Conservation (phyloP, 2,888 invertebrate genomes). For the Meteorus colon region DNA sequence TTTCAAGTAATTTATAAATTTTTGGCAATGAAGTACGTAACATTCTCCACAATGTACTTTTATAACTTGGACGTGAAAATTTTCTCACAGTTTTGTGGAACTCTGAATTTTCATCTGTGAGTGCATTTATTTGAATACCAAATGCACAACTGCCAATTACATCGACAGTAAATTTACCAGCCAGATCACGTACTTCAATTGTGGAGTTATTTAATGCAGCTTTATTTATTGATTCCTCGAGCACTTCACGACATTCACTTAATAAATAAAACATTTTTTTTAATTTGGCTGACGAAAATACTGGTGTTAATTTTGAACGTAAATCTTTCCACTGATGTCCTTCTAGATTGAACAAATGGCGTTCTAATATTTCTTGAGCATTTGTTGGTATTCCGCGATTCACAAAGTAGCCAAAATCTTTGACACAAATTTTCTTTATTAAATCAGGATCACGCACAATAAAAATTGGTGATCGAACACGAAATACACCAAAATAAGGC, state of each 20-base stretch:
- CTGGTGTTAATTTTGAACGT: constrained; percentile 73
- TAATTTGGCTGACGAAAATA: constrained; percentile 75
- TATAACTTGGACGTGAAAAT: constrained; percentile 68
- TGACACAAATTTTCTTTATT: constrained; percentile 63
- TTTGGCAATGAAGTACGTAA: constrained; percentile 64
- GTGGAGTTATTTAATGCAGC: constrained; percentile 36
- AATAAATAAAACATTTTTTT: constrained; percentile 73
- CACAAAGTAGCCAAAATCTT: constrained; percentile 64
- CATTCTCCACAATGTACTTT: constrained; percentile 68
- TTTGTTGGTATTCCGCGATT: constrained; percentile 69
- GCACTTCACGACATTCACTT: constrained; percentile 68
- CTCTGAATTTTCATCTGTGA: constrained; percentile 69
- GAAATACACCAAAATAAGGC: constrained; percentile 65
- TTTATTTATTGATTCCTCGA: constrained; percentile 62
- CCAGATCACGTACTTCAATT: constrained; percentile 71
- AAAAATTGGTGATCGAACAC: constrained; percentile 65
- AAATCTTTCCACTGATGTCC: constrained; percentile 73
- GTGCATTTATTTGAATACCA: constrained; percentile 73
- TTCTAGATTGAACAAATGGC: constrained; percentile 71
- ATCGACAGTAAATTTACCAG: constrained; percentile 74
- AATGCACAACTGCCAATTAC: constrained; percentile 75
- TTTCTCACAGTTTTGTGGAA: constrained; percentile 69
- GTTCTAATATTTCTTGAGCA: constrained; percentile 67
- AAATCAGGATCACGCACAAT: constrained; percentile 67
- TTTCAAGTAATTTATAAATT: constrained; percentile 59